Evolutionary conservation across 1,140 invertebrate genomes (phyloP), one percentile per base, ranked within the genome.

Genomic region (Drosophila malerkotliana): DNA sequence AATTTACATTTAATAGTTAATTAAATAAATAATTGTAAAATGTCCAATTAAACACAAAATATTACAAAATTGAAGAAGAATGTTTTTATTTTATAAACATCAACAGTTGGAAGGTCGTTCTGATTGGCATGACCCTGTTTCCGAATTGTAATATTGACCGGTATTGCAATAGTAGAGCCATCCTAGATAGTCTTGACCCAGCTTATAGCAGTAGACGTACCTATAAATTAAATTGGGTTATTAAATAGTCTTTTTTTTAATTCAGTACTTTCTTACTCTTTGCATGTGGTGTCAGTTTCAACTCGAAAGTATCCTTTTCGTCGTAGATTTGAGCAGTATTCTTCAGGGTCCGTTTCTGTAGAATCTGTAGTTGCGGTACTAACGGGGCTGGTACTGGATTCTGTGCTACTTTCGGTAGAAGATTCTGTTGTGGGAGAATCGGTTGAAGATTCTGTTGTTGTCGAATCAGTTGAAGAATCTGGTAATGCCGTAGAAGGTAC

Each of bases 171-270:
- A 67, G 47, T 67, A 88, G 6, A 66, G 47, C 82, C 53, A 88
- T 6, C 79, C 90, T 5, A 80, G 39, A 4, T 77, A 82, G 58
- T 91, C 73, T 14, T 30, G 53, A 0, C 77, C 62, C 12, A 87
- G 9, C 18, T 66, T 56, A n/a, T 77, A 87, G 24, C 82, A 87
- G 39, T 73, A 77, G 0, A 87, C 67, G 57, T 88, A 87, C 34
- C 82, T 87, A 14, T 3, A 68, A 58, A 14, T 14, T 5, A n/a
- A n/a, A 12, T n/a, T 2, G 5, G 12, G 59, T 39, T 28, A 47
- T n/a, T 18, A 7, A 7, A 26, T 12, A 4, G n/a, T n/a, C 4
- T 37, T 37, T 28, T 26, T 7, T 10, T 3, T 0, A n/a, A 2
- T 30, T 48, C n/a, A 45, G 6, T 12, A 14, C 3, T 6, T 52